Evolutionary conservation across 1,140 invertebrate genomes (phyloP).

Genomic region (Oppia nitens): DNA sequence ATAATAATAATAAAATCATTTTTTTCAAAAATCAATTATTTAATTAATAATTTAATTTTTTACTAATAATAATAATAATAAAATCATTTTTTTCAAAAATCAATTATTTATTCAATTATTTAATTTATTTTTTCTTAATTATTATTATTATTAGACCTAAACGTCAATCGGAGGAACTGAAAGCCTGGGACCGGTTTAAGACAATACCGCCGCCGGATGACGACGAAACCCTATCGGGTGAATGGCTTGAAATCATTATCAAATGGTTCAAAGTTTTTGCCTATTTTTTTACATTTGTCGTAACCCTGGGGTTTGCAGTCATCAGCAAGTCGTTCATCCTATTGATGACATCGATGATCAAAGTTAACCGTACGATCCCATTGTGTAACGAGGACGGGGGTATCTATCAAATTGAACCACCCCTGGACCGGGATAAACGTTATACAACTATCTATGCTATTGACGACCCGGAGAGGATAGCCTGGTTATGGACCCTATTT

Average conservation of each 20-base stretch:
- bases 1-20: too few species aligned
- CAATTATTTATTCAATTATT: too few species aligned
- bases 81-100: too few species aligned
- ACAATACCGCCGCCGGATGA: slow-evolving; percentile 69
- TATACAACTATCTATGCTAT: slow-evolving; percentile 13
- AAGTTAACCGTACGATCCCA: slow-evolving; percentile 15
- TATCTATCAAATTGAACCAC: slow-evolving; percentile 9
- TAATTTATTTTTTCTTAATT: too few species aligned
- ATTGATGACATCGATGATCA: slow-evolving; percentile 31
- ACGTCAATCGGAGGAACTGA: slow-evolving; percentile 45
- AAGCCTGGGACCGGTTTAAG: slow-evolving; percentile 88
- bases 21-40: too few species aligned
- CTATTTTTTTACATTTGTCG: slow-evolving; percentile 28
- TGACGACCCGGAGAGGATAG: slow-evolving; percentile 49
- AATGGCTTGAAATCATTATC: slow-evolving; percentile 20
- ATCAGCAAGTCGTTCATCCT: slow-evolving; percentile 27
- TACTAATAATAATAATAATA: too few species aligned
- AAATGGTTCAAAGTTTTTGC: slow-evolving; percentile 24
- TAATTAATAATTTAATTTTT: too few species aligned
- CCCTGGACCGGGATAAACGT: slow-evolving; percentile 19
- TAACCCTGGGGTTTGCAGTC: slow-evolving; percentile 26
- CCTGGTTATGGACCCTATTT: slow-evolving; percentile 79
- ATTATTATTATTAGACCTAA: too few species aligned
- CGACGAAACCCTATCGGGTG: slow-evolving; percentile 35
- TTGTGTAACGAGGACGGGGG: slow-evolving; percentile 33